Conservation (phyloP, 1,140 invertebrate genomes). For the Dysdera silvatica region DNA sequence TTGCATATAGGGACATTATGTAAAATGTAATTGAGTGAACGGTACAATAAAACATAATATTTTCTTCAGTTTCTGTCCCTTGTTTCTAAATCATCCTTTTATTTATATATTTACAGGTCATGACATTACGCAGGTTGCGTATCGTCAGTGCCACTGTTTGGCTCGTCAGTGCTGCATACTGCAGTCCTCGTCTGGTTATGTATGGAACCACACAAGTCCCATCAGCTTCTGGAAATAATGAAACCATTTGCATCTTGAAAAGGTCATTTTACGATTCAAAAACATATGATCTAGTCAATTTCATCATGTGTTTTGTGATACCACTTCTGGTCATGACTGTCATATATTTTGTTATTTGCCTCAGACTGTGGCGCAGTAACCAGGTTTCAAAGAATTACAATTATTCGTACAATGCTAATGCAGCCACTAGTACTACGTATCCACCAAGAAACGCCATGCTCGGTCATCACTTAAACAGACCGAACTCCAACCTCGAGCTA, state of each 20-base stretch:
- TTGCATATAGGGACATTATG: no score
- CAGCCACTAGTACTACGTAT: constrained; percentile 4
- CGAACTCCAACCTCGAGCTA: constrained; percentile 2
- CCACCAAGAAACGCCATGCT: no score
- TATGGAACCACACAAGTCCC: constrained; percentile 33
- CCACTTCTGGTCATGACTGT: constrained; percentile 65
- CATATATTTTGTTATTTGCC: constrained; percentile 61
- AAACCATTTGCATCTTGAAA: constrained; percentile 64
- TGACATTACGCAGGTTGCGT: constrained; percentile 42
- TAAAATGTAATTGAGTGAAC: no score
- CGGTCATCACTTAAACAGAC: no score
- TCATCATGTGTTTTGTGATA: constrained; percentile 62
- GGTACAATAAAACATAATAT: no score
- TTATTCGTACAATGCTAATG: constrained; percentile 5
- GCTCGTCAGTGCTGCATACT: constrained; percentile 65
- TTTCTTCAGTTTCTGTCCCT: background rate
- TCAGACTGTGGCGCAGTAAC: constrained; percentile 54
- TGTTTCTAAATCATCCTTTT: background rate
- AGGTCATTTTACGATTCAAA: constrained; percentile 65
- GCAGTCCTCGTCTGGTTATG: constrained; percentile 57
- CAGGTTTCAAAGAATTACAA: constrained; percentile 20
- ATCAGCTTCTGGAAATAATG: constrained; percentile 38
- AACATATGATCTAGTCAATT: constrained; percentile 64
- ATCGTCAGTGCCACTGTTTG: constrained; percentile 64
- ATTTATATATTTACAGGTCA: background rate